Evolutionary conservation across 2,888 invertebrate species (phyloP), one percentile per base, ranked within the genome.

Genomic region (Strigamia maritima): DNA sequence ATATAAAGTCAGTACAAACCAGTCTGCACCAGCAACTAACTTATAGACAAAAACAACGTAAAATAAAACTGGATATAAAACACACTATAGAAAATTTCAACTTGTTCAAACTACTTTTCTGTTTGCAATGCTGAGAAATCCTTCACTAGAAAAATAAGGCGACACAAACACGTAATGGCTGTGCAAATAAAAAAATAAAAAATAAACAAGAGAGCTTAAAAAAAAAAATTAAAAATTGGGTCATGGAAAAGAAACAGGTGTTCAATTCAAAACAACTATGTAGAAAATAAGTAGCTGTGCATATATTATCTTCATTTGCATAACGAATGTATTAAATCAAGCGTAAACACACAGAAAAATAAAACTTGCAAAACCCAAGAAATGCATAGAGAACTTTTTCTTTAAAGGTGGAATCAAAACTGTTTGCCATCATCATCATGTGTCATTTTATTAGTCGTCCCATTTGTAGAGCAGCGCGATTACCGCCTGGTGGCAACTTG

Each of bases 401-500:
- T 70, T 16, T 6, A 24, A 10, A 24, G 14, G 16, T 70, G 28
- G 26, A 70, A 28, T 70, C 70, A 70, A 70, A 70, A 70, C 70
- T 70, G 2, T 54, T 6, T n/a, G n/a, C n/a, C n/a, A 19, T 19
- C 54, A 54, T 54, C 54, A 19, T 54, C 70, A 28, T 28, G 70
- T 70, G 26, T 16, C 70, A 28, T 28, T 70, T 28, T 70, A 28
- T 70, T 28, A 24, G 14, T 1, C 70, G 28, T 70, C 26, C 70
- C 70, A 70, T 70, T 54, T 70, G n/a, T 14, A 26, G 70, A 24
- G 70, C 19, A 6, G 60, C 28, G n/a, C 70, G 70, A 70, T 28
- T 70, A 70, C 70, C 70, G 70, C 70, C 70, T 70, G 24, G 70
- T 28, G 70, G 28, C 70, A 70, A 70, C 70, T 70, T 70, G 24